A percentile compares a stretch with the other conserved stretches of the same genome.
These are phyloP conservation scores for Nothura maculosa DNA, from an alignment of 2,797 vertebrate species.

Conservation along the genomic window DNA sequence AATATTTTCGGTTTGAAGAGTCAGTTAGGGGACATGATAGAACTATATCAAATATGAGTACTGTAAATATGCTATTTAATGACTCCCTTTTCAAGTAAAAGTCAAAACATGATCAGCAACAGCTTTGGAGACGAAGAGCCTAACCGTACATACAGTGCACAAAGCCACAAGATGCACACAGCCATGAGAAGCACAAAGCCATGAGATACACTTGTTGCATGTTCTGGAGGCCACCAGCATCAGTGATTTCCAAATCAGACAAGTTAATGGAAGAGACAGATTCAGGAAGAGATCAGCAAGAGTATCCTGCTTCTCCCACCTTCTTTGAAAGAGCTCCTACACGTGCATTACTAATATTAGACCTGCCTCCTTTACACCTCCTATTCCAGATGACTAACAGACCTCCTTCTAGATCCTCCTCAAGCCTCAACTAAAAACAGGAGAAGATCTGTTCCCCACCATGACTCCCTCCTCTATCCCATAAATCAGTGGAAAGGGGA, in stretches of 20 bases:
- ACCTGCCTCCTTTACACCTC: background rate
- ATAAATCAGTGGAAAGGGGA: slow-evolving; percentile 8
- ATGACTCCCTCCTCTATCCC: slow-evolving; percentile 2
- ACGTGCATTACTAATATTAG: background rate
- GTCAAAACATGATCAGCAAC: background rate
- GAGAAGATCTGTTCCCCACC: slow-evolving; percentile 16
- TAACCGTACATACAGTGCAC: background rate
- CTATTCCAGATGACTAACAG: background rate
- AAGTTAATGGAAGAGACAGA: background rate
- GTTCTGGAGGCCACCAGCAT: background rate
- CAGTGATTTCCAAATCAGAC: background rate
- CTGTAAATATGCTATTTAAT: background rate
- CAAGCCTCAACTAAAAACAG: background rate
- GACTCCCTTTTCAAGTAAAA: background rate
- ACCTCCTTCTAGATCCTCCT: background rate
- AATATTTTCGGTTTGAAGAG: background rate
- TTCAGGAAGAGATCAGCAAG: background rate
- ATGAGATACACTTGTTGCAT: background rate
- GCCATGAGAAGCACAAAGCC: background rate
- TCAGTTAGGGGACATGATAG: background rate
- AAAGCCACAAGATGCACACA: background rate
- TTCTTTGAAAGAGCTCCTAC: background rate
- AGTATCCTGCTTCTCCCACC: background rate
- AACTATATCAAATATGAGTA: background rate
- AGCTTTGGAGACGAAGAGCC: background rate